Base-by-base conservation (phyloP, 2,113 vertebrate species). In the Stercorarius parasiticus region DNA sequence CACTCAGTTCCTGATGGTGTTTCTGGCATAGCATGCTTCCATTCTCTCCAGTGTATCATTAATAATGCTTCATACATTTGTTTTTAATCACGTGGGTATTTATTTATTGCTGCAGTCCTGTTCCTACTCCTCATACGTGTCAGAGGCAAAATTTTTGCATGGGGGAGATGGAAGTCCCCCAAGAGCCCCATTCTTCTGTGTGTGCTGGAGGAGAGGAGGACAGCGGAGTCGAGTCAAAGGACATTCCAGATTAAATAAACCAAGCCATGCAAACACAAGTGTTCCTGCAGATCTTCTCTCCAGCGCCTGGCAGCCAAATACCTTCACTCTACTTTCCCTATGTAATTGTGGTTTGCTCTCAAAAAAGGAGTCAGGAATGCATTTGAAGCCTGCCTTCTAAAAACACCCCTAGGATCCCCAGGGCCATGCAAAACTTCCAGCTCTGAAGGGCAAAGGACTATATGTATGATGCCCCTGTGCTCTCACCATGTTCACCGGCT, bases 1-100 rank as follows among this genome's bases (percentile, higher is more conserved):
- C 15, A 4, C 77, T 95, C 81, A 22, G 49, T 66, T 96, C 91
- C 84, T 93, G 65, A 78, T 92, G 88, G 86, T 85, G 70, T 87
- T 95, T 95, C 78, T 95, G 94, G 95, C 84, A 50, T 45, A 88
- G 45, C 50, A 50, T 0, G 0, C 49, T 91, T 91, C 85, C 66
- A 77, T 95, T 89, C 49, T 70, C 86, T 95, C 93, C 62, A 85
- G 86, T 49, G 90, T 82, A 66, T 90, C 84, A 91, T 95, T 91
- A 94, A 95, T 94, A 85, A 90, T 9, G 59, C 23, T 96, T 80
- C 87, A 52, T 83, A 82, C 82, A 90, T 97, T 97, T 96, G 96
- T 93, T 97, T 94, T 95, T 85, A 95, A 94, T 97, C 87, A 82
- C 3, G 1, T 10, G 50, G 81, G 71, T 95, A 89, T 94, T 95